These are phyloP conservation scores for Cariama cristata DNA, from an alignment of 2,113 vertebrate species.

Conservation along the genomic window DNA sequence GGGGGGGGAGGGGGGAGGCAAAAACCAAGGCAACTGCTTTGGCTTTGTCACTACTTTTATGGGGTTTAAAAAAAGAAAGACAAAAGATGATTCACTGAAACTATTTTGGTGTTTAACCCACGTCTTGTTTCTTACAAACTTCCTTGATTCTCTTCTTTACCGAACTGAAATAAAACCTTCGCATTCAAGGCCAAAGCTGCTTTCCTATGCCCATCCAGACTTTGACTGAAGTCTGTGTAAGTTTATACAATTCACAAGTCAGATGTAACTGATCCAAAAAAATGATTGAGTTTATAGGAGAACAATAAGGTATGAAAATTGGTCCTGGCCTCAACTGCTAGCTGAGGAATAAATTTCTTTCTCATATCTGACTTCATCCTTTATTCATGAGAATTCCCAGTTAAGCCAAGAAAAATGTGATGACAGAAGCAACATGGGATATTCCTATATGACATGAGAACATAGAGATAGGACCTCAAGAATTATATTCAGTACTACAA, in stretches of 20 bases:
- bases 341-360: neutral
- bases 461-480: neutral
- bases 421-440: neutral
- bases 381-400: neutral
- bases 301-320: neutral
- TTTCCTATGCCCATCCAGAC: neutral
- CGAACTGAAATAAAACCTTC: neutral
- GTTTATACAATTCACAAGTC: neutral
- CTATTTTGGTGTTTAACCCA: neutral
- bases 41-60: neutral
- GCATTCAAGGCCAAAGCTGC: neutral
- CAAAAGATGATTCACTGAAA: neutral
- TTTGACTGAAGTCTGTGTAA: neutral
- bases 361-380: neutral
- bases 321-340: neutral
- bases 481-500: neutral
- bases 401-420: neutral
- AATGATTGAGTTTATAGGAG: neutral
- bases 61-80: neutral
- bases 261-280: neutral
- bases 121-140: neutral
- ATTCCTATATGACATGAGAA: neutral
- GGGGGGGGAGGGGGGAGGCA: no score
- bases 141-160: neutral
- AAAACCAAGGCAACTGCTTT: neutral